Base-by-base conservation (phyloP, 2,888 invertebrate genomes). In the Athalia cordata region DNA sequence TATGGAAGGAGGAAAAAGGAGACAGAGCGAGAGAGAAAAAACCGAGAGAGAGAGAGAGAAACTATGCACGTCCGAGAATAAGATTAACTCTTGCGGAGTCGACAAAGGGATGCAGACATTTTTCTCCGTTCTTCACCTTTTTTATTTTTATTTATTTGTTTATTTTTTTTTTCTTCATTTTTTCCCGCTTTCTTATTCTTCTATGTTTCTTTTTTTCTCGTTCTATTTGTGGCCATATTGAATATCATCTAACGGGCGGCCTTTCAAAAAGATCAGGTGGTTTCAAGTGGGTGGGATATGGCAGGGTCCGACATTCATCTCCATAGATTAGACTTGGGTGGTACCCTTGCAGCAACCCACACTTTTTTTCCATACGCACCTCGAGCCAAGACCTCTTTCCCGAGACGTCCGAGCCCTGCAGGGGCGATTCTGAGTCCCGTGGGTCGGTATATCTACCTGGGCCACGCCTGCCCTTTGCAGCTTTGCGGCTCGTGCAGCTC, bases 301-400 rank as follows among this genome's bases (percentile, higher is more conserved):
- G 72, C 80, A 80, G 83, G 82, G 83, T 81, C 82, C 81, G 79
- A 86, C 83, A 83, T 86, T 84, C 83, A 81, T 83, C 84, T 85
- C 79, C 81, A 79, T 83, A 83, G 84, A 85, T 84, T 85, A 84
- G 81, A 78, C 81, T 81, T 79, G 70, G 79, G 78, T 50, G 79
- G 80, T 81, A 61, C 81, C 78, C 78, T 78, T 79, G 64, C 77
- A 29, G 29, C 57, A 79, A 68, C 78, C 75, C 77, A 70, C 59
- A 70, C 74, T 65, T 79, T 77, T 50, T 67, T 52, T 15, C 50
- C 8, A 29, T n/a, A 7, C 68, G 29, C 55, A 52, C 68, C 8
- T 29, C 29, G 29, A 29, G 15, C 29, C 50, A 9, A 72, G 45
- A 47, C 59, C 15, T 62, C 62, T 4, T 57, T 59, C 43, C 13